Conservation (phyloP, 2,888 invertebrate genomes). For the Ctena decussata region DNA sequence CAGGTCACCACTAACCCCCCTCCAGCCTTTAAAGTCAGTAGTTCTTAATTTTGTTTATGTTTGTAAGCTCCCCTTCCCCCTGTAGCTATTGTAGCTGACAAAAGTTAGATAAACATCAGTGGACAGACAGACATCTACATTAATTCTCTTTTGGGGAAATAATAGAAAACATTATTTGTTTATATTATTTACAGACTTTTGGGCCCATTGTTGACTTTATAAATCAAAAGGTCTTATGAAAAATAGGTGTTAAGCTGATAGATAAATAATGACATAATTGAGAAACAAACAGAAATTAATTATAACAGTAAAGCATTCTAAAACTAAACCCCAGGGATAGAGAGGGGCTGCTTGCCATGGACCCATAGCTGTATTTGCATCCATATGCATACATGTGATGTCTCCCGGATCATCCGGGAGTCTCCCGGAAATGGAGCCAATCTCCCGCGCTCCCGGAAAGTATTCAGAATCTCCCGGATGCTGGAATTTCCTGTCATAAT, state of each 20-base stretch:
- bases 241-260: not conserved
- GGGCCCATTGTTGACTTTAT: constrained; percentile 34
- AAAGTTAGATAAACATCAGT: constrained; percentile 28
- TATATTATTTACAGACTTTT: constrained; percentile 19
- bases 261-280: not conserved
- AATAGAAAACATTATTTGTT: constrained; percentile 16
- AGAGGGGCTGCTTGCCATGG: no score
- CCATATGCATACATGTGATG: no score
- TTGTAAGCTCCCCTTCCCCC: not conserved
- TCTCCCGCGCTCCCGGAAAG: no score
- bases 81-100: constrained; percentile 19
- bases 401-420: no score
- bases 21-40: not conserved
- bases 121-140: constrained; percentile 36
- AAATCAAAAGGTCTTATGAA: constrained; percentile 15
- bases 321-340: no score
- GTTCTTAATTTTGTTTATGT: not conserved
- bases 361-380: no score
- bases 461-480: no score
- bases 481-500: no score
- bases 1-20: not conserved
- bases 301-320: no score
- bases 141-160: constrained; percentile 13
- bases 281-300: not conserved
- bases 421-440: no score